A percentile compares a stretch with the other conserved stretches of the same genome.
Evolutionary conservation across 2,888 invertebrate species (phyloP).

Genomic region (Drosophila leonis): DNA sequence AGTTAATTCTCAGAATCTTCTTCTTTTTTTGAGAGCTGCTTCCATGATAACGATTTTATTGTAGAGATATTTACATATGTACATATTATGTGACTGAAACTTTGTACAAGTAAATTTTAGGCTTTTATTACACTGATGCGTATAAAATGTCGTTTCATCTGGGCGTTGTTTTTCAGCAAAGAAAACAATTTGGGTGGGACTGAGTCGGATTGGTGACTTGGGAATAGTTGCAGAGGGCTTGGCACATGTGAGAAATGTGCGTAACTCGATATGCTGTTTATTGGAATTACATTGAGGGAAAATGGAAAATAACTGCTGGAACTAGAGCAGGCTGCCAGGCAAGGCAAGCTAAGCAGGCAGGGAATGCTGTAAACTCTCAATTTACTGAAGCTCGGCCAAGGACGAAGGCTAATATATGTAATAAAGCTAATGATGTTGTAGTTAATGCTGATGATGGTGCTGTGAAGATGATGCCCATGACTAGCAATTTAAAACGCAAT

Average conservation of each 20-base stretch:
- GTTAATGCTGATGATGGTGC: slow-evolving; percentile 29
- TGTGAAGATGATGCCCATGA: slow-evolving; percentile 51
- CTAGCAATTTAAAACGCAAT: slow-evolving; percentile 75
- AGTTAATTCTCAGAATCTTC: neutral
- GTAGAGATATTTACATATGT: neutral
- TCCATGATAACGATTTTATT: neutral
- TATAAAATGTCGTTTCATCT: slow-evolving; percentile 5
- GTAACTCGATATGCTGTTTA: slow-evolving; percentile 60
- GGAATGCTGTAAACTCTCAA: slow-evolving; percentile 53
- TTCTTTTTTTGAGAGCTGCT: neutral
- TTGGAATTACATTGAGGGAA: slow-evolving; percentile 47
- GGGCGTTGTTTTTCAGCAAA: slow-evolving; percentile 24
- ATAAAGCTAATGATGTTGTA: slow-evolving; percentile 32
- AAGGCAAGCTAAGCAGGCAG: neutral
- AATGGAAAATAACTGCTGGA: slow-evolving; percentile 63
- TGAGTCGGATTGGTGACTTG: slow-evolving; percentile 8
- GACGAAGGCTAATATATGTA: slow-evolving; percentile 39
- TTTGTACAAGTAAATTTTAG: slow-evolving; percentile 20
- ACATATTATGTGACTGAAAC: neutral
- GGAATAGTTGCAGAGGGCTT: slow-evolving; percentile 4
- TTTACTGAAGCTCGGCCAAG: slow-evolving; percentile 57
- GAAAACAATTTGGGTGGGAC: slow-evolving; percentile 20
- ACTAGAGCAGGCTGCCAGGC: neutral
- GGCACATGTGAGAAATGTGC: slow-evolving; percentile 25
- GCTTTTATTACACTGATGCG: slow-evolving; percentile 4